phyloP scores from a whole-genome alignment of 2,888 invertebrate genomes.

The Scrobipalpa costella region DNA sequence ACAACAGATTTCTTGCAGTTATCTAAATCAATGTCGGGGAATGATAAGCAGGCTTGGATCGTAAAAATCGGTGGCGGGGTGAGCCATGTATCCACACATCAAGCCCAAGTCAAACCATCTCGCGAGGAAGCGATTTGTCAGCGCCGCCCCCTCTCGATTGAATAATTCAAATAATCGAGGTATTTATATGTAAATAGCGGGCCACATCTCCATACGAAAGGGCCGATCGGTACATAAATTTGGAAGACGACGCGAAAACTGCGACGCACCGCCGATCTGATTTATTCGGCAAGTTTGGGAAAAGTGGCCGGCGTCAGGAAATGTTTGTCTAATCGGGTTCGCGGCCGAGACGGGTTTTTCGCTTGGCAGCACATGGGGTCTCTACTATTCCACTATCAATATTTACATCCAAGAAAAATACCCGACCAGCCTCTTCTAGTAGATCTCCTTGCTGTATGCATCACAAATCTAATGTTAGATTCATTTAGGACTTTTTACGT shows the following conservation, averaged over 20 bases:
- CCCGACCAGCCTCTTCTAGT: too few species aligned
- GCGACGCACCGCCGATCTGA: conserved; percentile 79
- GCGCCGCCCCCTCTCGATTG: conserved; percentile 81
- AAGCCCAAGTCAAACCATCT: conserved; percentile 70
- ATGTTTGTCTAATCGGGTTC: conserved; percentile 81
- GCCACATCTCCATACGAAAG: conserved; percentile 81
- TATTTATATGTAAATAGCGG: conserved; percentile 81
- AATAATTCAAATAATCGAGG: conserved; percentile 82
- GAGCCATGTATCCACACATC: conserved; percentile 59
- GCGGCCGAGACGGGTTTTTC: conserved; percentile 70
- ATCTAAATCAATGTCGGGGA: conserved; percentile 41
- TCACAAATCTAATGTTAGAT: too few species aligned
- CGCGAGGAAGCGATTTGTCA: conserved; percentile 81
- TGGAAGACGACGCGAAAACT: conserved; percentile 79
- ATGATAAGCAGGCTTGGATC: conserved; percentile 41
- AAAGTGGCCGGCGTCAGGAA: conserved; percentile 78
- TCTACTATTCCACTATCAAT: conserved; percentile 34
- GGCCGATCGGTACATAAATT: conserved; percentile 81
- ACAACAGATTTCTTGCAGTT: conserved; percentile 26
- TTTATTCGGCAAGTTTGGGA: conserved; percentile 78
- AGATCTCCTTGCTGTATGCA: not conserved
- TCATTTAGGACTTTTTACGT: too few species aligned
- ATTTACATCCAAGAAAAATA: conserved; percentile 43
- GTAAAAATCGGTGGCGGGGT: conserved; percentile 49
- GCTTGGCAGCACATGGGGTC: conserved; percentile 59